Evolutionary conservation across 2,888 invertebrate species (phyloP).

Genomic region (Phymatocera aterrima): DNA sequence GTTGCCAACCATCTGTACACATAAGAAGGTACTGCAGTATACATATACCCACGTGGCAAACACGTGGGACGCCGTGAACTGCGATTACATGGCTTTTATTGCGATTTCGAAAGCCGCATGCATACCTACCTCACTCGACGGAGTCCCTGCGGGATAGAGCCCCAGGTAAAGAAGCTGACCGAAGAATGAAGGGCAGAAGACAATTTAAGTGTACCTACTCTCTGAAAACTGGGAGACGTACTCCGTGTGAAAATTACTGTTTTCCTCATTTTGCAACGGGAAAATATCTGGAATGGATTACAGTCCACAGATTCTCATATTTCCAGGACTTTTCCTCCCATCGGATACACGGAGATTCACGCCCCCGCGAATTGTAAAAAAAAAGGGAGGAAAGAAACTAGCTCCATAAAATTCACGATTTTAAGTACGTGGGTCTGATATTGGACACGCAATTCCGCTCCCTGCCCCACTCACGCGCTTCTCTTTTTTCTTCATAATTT

Average conservation of each 20-base stretch:
- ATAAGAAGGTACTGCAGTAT: not conserved
- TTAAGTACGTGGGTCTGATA: not conserved
- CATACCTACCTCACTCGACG: not conserved
- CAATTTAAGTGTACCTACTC: not conserved
- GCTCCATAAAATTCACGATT: not conserved
- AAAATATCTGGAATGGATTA: too few relatives aligned
- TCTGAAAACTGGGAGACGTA: too few relatives aligned
- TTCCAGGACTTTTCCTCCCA: too few relatives aligned
- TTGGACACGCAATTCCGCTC: not conserved
- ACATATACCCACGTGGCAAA: constrained; percentile 61
- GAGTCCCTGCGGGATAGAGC: not conserved
- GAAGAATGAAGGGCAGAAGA: not conserved
- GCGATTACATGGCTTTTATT: constrained; percentile 22
- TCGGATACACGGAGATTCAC: too few relatives aligned
- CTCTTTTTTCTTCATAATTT: not conserved
- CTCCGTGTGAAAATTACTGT: too few relatives aligned
- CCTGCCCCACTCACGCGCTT: not conserved
- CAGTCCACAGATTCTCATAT: too few relatives aligned
- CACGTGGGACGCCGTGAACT: constrained; percentile 56
- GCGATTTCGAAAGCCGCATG: not conserved
- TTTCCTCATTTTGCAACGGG: too few relatives aligned
- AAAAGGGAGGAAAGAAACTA: not conserved
- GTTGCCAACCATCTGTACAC: constrained; percentile 16
- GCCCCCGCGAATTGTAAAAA: too few relatives aligned
- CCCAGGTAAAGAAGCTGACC: not conserved